Evolutionary conservation across 2,113 vertebrate genomes (phyloP).

Genomic region (Micronycteris hirsuta): DNA sequence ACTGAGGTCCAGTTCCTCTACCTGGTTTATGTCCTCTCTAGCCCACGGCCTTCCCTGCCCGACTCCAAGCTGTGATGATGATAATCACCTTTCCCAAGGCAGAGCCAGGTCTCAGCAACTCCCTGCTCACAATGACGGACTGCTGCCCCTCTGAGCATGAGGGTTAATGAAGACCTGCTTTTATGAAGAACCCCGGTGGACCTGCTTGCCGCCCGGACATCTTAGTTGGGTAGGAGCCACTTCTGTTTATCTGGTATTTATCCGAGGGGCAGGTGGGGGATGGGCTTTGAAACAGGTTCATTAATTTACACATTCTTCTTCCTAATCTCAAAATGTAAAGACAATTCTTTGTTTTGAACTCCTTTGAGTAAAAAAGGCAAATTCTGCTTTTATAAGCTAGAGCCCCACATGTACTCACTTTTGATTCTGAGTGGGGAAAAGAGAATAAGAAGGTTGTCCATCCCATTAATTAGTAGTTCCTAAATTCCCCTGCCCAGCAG

Average conservation of each 20-base stretch:
- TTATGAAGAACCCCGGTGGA: background rate
- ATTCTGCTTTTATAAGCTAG: background rate
- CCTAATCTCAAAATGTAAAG: slow-evolving; percentile 18
- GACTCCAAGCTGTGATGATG: background rate
- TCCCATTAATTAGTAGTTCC: background rate
- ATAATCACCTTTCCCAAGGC: background rate
- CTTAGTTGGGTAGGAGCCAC: background rate
- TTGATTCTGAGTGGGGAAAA: background rate
- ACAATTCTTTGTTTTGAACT: slow-evolving; percentile 6
- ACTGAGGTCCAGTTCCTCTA: background rate
- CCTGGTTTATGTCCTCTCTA: background rate
- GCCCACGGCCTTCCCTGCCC: background rate
- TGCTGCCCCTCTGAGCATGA: background rate
- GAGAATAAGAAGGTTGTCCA: background rate
- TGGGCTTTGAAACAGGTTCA: slow-evolving; percentile 9
- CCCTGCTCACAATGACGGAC: background rate
- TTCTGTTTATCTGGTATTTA: background rate
- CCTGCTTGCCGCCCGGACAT: background rate
- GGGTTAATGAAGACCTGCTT: background rate
- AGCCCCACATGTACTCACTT: background rate
- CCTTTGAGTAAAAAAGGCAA: slow-evolving; percentile 13
- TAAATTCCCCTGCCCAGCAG: background rate
- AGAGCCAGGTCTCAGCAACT: background rate
- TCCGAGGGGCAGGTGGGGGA: background rate
- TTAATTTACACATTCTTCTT: slow-evolving; percentile 23